These are phyloP conservation scores for Eidolon helvum DNA, from an alignment of 2,113 vertebrate species.

Conservation along the genomic window DNA sequence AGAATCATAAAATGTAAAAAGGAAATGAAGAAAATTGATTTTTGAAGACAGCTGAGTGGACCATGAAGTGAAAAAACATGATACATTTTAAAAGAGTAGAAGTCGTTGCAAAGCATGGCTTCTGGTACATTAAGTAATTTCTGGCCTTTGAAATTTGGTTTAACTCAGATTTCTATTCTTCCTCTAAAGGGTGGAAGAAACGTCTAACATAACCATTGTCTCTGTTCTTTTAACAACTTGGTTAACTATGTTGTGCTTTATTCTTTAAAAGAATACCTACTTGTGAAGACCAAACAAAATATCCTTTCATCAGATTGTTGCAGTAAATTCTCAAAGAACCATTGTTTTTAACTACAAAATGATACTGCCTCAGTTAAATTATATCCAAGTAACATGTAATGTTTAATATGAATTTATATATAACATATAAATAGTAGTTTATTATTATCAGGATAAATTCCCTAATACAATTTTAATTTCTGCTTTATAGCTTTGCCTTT, in stretches of 20 bases:
- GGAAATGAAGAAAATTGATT: not conserved
- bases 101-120: not conserved
- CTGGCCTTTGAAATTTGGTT: not conserved
- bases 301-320: slow-evolving; percentile 21
- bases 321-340: slow-evolving; percentile 19
- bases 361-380: not conserved
- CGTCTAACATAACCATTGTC: not conserved
- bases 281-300: slow-evolving; percentile 44
- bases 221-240: not conserved
- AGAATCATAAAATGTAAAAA: not conserved
- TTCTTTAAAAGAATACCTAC: slow-evolving; percentile 18
- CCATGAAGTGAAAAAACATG: not conserved
- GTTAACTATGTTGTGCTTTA: slow-evolving; percentile 43
- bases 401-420: not conserved
- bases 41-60: not conserved
- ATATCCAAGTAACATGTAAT: not conserved
- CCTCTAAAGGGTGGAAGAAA: not conserved
- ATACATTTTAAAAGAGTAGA: not conserved
- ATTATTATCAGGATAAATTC: not conserved
- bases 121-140: not conserved
- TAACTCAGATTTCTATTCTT: not conserved
- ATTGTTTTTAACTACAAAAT: slow-evolving; percentile 1
- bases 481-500: not conserved
- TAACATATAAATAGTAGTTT: not conserved
- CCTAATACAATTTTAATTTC: not conserved